Evolutionary conservation across 2,113 vertebrate genomes (phyloP).

Genomic region (Macheiramphus alcinus): DNA sequence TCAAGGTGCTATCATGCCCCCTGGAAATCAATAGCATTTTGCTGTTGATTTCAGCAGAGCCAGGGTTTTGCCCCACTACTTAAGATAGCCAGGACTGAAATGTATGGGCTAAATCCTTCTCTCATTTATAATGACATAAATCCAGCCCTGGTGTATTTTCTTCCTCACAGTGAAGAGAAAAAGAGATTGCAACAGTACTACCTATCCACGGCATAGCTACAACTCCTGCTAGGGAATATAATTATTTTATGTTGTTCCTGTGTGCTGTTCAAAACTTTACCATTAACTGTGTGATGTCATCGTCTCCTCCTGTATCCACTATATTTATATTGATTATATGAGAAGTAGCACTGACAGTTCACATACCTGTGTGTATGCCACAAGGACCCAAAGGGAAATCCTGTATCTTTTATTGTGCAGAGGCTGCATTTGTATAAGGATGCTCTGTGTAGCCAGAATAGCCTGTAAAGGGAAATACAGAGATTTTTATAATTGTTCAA

Average conservation of each 20-base stretch:
- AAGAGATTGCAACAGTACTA: background rate
- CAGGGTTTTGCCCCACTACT: background rate
- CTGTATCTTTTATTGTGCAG: background rate
- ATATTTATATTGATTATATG: background rate
- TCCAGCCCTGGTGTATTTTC: background rate
- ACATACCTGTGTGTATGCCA: background rate
- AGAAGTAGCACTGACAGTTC: background rate
- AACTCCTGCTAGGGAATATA: background rate
- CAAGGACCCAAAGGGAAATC: background rate
- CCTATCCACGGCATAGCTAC: background rate
- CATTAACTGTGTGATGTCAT: background rate
- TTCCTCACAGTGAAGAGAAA: background rate
- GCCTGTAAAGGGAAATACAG: background rate
- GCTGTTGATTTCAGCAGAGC: background rate
- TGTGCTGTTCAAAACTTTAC: background rate
- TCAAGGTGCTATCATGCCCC: background rate
- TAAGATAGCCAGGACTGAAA: background rate
- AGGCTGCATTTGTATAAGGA: background rate
- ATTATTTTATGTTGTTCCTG: background rate
- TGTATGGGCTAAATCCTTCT: background rate
- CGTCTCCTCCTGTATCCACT: background rate
- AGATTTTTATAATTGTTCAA: background rate
- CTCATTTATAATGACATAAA: background rate
- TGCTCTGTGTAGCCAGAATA: background rate
- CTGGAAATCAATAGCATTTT: background rate